phyloP scores from a whole-genome alignment of 2,113 vertebrate genomes.

The Oreocharis arfaki region DNA sequence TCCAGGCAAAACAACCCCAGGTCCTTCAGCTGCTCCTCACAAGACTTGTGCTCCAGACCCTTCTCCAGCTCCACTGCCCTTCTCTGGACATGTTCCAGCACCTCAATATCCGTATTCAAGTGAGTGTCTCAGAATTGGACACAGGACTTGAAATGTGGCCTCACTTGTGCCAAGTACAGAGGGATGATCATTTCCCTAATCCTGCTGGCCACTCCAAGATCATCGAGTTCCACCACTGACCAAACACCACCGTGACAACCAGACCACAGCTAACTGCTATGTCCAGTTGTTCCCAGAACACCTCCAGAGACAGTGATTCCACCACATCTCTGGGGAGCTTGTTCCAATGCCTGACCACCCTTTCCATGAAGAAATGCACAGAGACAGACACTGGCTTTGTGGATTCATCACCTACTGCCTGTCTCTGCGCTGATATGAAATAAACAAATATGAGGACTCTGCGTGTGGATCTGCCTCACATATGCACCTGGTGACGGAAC shows the following conservation, averaged over 20 bases:
- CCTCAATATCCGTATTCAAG: neutral
- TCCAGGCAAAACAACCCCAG: neutral
- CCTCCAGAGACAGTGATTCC: neutral
- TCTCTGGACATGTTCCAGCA: neutral
- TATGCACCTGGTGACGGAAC: neutral
- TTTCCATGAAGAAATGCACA: neutral
- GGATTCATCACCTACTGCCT: too few species aligned
- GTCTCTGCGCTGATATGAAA: accelerated
- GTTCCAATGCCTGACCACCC: neutral
- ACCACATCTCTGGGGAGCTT: neutral
- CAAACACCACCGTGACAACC: neutral
- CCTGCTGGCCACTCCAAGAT: neutral
- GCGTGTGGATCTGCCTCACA: accelerated
- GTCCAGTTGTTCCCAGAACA: neutral
- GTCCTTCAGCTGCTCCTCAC: neutral
- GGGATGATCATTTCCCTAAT: neutral
- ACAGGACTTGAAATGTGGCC: neutral
- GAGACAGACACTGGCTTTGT: accelerated
- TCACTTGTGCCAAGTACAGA: neutral
- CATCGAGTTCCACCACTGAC: neutral
- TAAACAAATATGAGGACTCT: neutral
- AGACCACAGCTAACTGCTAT: neutral
- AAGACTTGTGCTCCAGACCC: neutral
- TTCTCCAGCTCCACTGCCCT: neutral
- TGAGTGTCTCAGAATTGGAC: neutral